phyloP scores from a whole-genome alignment of 2,797 vertebrate genomes.

The Pipistrellus kuhlii region DNA sequence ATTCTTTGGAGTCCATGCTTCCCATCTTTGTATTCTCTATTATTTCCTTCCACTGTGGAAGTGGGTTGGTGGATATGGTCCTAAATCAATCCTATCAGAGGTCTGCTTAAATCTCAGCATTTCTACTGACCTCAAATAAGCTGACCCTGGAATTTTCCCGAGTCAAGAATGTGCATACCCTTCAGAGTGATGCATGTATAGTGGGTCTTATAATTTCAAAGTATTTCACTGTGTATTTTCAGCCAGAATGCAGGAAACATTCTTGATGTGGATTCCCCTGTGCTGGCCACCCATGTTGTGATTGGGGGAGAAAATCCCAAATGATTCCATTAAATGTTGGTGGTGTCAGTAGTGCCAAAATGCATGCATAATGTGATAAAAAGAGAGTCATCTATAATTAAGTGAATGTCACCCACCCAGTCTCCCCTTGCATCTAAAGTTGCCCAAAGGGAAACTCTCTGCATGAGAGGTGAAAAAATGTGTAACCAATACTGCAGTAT shows the following conservation, averaged over 20 bases:
- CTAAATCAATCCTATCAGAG: not conserved
- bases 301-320: constrained; percentile 10
- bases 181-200: constrained; percentile 62
- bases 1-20: constrained; percentile 48
- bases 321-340: constrained; percentile 72
- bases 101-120: constrained; percentile 36
- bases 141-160: constrained; percentile 61
- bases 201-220: constrained; percentile 61
- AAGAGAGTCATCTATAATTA: constrained; percentile 61
- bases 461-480: constrained; percentile 8
- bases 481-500: constrained; percentile 64
- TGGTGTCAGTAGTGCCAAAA: constrained; percentile 73
- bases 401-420: constrained; percentile 38
- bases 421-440: constrained; percentile 43
- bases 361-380: constrained; percentile 67
- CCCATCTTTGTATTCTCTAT: not conserved
- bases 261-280: not conserved
- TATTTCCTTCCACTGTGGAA: not conserved
- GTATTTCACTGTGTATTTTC: constrained; percentile 61
- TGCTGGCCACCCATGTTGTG: constrained; percentile 65
- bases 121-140: constrained; percentile 40
- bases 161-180: constrained; percentile 55
- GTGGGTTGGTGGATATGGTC: not conserved
- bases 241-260: constrained; percentile 55
- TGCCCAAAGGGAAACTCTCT: constrained; percentile 63